Evolutionary conservation across 53 echinoderm and acorn worm genomes (phyloP), one percentile per base, ranked within the genome.

Genomic region (Holothuria scabra): DNA sequence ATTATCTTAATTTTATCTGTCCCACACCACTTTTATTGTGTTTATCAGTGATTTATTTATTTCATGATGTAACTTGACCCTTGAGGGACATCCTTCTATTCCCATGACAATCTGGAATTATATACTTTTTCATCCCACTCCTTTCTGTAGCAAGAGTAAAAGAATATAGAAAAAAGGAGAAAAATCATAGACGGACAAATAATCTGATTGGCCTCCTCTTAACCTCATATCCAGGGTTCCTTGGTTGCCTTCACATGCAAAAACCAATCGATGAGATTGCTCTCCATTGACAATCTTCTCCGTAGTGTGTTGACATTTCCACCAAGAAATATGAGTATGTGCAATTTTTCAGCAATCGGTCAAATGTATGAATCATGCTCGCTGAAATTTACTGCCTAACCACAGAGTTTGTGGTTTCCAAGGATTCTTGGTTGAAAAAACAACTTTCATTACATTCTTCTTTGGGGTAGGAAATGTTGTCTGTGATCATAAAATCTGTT

Each of bases 11-110:
- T 10, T 48, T 48, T 48, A 48, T 48, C 48, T 5, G 5, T 1
- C 34, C 44, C 71, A 71, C 34, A 46, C 71, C 71, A 71, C 46
- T 71, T 34, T 8, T 46, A 71, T 71, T 71, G 44, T 68, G 19
- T 33, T 68, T 33, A 71, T 71, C 71, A 71, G 46, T 71, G 71
- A 71, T 71, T 71, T 71, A 71, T 71, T 71, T 71, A 71, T 71
- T 41, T 71, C 26, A 46, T 14, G 7, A 12, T 21, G 71, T 31
- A 71, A 71, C 71, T 71, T 71, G 71, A 71, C 71, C 71, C 41
- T 2, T 71, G 23, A 21, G 71, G 46, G 44, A 44, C 13, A 23
- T 46, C 25, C 14, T 71, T 19, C 21, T 12, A 71, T 46, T 71
- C 71, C 71, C 71, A 11, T 46, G 44, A 71, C 71, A 71, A 71